phyloP scores from a whole-genome alignment of 23 tunicate species.

The Phallusia fumigata region DNA sequence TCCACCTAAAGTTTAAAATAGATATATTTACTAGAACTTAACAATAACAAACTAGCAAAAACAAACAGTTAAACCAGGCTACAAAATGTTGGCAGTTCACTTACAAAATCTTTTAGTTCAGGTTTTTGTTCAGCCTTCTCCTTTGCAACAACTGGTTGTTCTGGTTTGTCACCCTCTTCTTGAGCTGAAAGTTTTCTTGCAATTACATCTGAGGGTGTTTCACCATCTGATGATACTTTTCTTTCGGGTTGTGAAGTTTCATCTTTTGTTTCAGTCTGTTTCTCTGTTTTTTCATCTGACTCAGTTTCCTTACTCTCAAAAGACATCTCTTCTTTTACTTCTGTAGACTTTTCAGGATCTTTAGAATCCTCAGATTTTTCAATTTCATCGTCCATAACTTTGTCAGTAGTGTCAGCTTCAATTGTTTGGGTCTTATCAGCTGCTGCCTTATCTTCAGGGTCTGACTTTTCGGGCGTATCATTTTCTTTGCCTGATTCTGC shows the following conservation, averaged over 20 bases:
- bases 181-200: conserved; percentile 43
- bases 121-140: conserved; percentile 6
- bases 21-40: too few species aligned
- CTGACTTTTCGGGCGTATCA: background rate
- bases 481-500: background rate
- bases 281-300: background rate
- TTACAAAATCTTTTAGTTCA: conserved; percentile 40
- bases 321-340: conserved; percentile 21
- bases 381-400: background rate
- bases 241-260: background rate
- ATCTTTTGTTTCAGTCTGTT: conserved; percentile 12
- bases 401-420: background rate
- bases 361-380: conserved; percentile 9
- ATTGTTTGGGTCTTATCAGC: background rate
- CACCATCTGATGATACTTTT: conserved; percentile 25
- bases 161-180: background rate
- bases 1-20: conserved; percentile 41
- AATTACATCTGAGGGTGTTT: conserved; percentile 58
- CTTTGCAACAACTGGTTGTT: conserved; percentile 1
- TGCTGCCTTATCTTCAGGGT: background rate
- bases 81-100: too few species aligned
- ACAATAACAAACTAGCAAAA: too few species aligned
- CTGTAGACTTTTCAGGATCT: conserved; percentile 26
- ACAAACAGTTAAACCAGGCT: background rate
- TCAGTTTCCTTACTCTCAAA: conserved; percentile 15